These are phyloP conservation scores for Rhingia rostrata DNA, from an alignment of 2,888 invertebrate species.

Conservation along the genomic window DNA sequence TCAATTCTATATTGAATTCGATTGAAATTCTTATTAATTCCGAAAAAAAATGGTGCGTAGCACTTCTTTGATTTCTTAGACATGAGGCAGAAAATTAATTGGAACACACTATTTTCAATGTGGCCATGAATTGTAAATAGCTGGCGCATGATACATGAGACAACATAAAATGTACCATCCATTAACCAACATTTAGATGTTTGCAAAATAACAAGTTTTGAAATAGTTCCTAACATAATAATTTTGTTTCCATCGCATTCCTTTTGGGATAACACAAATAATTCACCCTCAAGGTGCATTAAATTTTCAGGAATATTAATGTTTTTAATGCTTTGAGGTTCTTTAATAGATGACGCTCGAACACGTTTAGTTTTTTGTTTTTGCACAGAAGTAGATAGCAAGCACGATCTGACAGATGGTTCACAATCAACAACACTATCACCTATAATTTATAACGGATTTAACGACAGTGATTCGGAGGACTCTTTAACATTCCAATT, in stretches of 20 bases:
- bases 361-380: slow-evolving; percentile 19
- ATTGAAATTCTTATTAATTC: too few species aligned
- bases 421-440: slow-evolving; percentile 19
- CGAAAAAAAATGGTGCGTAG: too few species aligned
- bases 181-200: too few species aligned
- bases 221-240: slow-evolving; percentile 23
- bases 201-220: neutral
- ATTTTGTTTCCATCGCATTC: slow-evolving; percentile 16
- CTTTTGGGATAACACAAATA: slow-evolving; percentile 13
- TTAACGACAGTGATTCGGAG: too few species aligned
- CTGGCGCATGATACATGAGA: too few species aligned
- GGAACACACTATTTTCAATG: too few species aligned
- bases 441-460: slow-evolving; percentile 29
- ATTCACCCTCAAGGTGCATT: slow-evolving; percentile 17
- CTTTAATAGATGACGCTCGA: slow-evolving; percentile 23
- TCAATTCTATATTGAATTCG: too few species aligned
- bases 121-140: too few species aligned
- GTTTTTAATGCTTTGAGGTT: slow-evolving; percentile 6
- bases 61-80: too few species aligned
- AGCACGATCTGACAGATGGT: slow-evolving; percentile 18
- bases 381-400: slow-evolving; percentile 25
- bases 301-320: slow-evolving; percentile 27
- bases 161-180: too few species aligned
- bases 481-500: too few species aligned
- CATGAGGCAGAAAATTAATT: too few species aligned